Evolutionary conservation across 1,140 invertebrate species (phyloP).

Genomic region (Geopemphigus sp.): DNA sequence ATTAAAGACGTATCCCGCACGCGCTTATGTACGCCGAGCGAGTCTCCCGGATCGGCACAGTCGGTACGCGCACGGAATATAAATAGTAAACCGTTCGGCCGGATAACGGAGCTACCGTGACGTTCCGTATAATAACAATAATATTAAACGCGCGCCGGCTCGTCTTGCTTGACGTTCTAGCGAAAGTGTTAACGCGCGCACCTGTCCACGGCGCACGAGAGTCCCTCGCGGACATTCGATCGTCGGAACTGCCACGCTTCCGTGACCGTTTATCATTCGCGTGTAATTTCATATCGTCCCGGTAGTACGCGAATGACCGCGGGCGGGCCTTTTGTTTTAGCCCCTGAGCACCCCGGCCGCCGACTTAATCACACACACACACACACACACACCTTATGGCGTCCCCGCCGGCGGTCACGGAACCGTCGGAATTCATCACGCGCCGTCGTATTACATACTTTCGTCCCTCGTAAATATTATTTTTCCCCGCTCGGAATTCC

Average conservation of each 20-base stretch:
- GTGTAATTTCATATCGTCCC: background rate
- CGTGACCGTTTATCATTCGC: background rate
- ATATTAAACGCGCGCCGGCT: too few species aligned
- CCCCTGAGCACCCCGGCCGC: background rate
- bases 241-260: background rate
- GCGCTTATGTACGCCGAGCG: too few species aligned
- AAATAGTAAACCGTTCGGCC: conserved; percentile 12
- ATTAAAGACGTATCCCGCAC: too few species aligned
- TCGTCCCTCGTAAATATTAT: background rate
- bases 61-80: too few species aligned
- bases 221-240: conserved; percentile 16
- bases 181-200: conserved; percentile 44
- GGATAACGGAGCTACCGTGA: conserved; percentile 32
- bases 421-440: background rate
- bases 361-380: conserved; percentile 23
- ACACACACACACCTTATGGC: conserved; percentile 17
- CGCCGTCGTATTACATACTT: background rate
- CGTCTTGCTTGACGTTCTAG: background rate
- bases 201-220: conserved; percentile 28
- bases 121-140: background rate
- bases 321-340: conserved; percentile 7
- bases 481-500: conserved; percentile 4
- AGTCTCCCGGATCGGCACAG: too few species aligned
- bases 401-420: background rate
- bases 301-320: conserved; percentile 3